Conservation (phyloP, 2,888 invertebrate genomes). For the Dasysyrphus albostriatus region DNA sequence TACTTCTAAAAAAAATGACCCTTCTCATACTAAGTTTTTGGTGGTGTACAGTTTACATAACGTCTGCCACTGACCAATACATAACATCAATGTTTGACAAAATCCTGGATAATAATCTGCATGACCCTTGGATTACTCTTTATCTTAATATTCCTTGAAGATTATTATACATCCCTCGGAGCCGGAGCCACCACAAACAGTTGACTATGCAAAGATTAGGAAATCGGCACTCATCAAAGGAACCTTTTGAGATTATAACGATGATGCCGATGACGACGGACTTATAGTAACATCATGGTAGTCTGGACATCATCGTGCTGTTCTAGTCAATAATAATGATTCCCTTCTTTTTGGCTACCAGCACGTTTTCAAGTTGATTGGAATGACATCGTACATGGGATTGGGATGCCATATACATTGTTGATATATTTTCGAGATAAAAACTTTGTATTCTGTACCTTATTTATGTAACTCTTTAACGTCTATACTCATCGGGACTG, state of each 20-base stretch:
- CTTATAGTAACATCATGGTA: neutral
- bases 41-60: too few species aligned
- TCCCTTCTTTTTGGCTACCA: neutral
- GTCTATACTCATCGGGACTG: neutral
- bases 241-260: neutral
- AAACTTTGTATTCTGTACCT: neutral
- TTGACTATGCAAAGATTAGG: conserved; percentile 5
- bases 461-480: neutral
- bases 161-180: neutral
- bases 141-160: neutral
- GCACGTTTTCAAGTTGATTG: neutral
- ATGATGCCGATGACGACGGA: neutral
- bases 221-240: conserved; percentile 1
- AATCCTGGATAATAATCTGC: neutral
- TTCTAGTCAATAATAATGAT: neutral
- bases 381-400: neutral
- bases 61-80: neutral
- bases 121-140: neutral
- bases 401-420: too few species aligned
- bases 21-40: too few species aligned
- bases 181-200: neutral
- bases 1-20: too few species aligned
- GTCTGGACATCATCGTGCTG: neutral
- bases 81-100: neutral
- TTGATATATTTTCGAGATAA: neutral